Percentiles rank a stretch among this genome's conserved stretches.
phyloP scores from a whole-genome alignment of 1,140 invertebrate species.

The Hylaeus volcanicus region DNA sequence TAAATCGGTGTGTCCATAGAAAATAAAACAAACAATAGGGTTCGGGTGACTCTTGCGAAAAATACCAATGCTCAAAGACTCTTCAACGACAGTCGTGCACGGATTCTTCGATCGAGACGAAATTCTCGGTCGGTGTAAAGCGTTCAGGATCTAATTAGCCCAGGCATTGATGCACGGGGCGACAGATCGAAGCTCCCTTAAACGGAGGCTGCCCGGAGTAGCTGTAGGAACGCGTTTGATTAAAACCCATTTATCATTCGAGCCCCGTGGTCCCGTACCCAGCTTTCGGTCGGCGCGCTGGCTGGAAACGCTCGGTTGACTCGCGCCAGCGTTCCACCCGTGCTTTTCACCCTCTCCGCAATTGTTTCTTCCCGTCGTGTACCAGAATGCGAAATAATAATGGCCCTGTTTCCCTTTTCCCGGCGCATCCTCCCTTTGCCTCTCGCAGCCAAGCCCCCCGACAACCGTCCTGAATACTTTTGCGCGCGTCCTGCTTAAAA shows the following conservation, averaged over 20 bases:
- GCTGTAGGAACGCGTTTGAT: conserved; percentile 57
- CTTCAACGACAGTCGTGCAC: too few species aligned
- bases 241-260: conserved; percentile 63
- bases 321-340: not conserved
- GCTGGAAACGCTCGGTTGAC: conserved; percentile 1
- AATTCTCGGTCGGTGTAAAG: not conserved
- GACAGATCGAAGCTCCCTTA: conserved; percentile 13
- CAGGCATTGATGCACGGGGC: conserved; percentile 34
- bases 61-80: not conserved
- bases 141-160: conserved; percentile 49
- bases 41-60: not conserved
- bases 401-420: not conserved
- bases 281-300: conserved; percentile 9
- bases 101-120: too few species aligned
- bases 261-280: conserved; percentile 33
- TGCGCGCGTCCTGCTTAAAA: too few species aligned
- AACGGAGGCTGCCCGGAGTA: not conserved
- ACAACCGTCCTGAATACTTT: too few species aligned
- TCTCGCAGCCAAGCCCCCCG: too few species aligned
- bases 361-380: not conserved
- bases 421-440: too few species aligned
- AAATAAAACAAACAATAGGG: not conserved
- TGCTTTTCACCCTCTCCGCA: not conserved
- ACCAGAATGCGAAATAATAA: conserved; percentile 18
- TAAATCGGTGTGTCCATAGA: too few species aligned